Percentiles rank a stretch among this genome's conserved stretches.
These are phyloP conservation scores for Synanthedon vespiformis DNA, from an alignment of 2,888 invertebrate genomes.

Conservation along the genomic window DNA sequence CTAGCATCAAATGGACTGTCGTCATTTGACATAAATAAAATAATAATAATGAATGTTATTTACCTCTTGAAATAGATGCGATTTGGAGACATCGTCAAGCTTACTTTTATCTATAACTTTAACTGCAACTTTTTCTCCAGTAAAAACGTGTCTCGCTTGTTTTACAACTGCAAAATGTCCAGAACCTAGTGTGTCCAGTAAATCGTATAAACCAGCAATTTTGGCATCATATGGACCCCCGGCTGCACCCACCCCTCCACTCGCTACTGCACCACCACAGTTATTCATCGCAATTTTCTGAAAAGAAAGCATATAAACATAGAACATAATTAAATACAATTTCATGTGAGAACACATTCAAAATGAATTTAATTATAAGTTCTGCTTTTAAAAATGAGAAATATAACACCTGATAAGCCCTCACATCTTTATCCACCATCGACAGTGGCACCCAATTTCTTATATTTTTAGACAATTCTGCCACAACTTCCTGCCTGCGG, in stretches of 20 bases:
- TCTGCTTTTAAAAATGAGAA: no score
- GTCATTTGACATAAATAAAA: not conserved
- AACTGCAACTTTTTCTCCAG: conserved; percentile 97
- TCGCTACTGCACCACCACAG: conserved; percentile 37
- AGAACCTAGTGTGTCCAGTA: conserved; percentile 96
- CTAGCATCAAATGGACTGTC: no score
- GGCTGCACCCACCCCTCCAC: conserved; percentile 31
- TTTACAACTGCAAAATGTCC: conserved; percentile 99
- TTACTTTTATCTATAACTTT: conserved; percentile 99
- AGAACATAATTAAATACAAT: not conserved
- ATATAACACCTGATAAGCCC: no score
- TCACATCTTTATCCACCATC: no score
- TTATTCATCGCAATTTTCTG: conserved; percentile 39
- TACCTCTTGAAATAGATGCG: conserved; percentile 97
- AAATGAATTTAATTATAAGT: no score
- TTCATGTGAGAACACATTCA: no score
- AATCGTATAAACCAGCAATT: conserved; percentile 96
- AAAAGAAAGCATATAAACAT: conserved; percentile 1
- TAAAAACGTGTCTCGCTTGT: conserved; percentile 97
- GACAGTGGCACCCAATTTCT: no score
- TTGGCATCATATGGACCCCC: conserved; percentile 81
- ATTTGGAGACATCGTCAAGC: conserved; percentile 93
- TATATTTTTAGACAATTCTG: no score
- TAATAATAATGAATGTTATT: conserved; percentile 8
- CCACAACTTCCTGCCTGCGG: no score